Percentiles rank a stretch among this genome's conserved stretches.
Conservation (phyloP, 2,113 vertebrate species). For the Cynoglossus semilaevis region DNA sequence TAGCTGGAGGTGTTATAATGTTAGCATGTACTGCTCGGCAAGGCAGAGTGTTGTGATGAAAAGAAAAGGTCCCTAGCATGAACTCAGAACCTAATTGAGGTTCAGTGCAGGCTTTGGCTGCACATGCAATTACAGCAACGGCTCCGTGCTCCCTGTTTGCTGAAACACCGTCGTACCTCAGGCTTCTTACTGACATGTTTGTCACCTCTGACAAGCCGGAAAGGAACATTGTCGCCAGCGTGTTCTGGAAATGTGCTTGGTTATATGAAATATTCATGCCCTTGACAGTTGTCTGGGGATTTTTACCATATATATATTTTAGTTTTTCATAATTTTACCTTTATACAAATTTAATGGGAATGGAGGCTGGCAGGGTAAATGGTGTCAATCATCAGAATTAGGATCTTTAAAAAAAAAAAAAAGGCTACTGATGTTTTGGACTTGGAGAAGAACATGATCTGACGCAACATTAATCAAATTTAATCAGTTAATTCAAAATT, state of each 20-base stretch:
- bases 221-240: slow-evolving; percentile 33
- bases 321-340: slow-evolving; percentile 12
- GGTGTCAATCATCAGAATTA: slow-evolving; percentile 46
- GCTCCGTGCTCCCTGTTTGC: slow-evolving; percentile 28
- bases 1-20: slow-evolving; percentile 13
- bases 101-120: slow-evolving; percentile 58
- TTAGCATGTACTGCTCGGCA: background rate
- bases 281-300: slow-evolving; percentile 31
- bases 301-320: slow-evolving; percentile 30
- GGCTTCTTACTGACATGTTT: slow-evolving; percentile 58
- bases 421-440: too few relatives aligned
- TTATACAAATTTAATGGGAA: slow-evolving; percentile 24
- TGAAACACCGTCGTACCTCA: slow-evolving; percentile 34
- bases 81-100: slow-evolving; percentile 55
- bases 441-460: slow-evolving; percentile 55
- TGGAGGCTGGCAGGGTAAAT: slow-evolving; percentile 35
- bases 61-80: slow-evolving; percentile 44
- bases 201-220: slow-evolving; percentile 47
- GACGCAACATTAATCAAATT: slow-evolving; percentile 52
- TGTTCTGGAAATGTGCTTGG: slow-evolving; percentile 62
- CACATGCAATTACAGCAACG: slow-evolving; percentile 62
- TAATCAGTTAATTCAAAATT: slow-evolving; percentile 63
- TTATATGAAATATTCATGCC: slow-evolving; percentile 72
- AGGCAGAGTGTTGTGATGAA: slow-evolving; percentile 1
- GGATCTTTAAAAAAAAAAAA: slow-evolving; percentile 36